Conservation (phyloP, 2,797 vertebrate genomes). For the Ateles fusciceps region DNA sequence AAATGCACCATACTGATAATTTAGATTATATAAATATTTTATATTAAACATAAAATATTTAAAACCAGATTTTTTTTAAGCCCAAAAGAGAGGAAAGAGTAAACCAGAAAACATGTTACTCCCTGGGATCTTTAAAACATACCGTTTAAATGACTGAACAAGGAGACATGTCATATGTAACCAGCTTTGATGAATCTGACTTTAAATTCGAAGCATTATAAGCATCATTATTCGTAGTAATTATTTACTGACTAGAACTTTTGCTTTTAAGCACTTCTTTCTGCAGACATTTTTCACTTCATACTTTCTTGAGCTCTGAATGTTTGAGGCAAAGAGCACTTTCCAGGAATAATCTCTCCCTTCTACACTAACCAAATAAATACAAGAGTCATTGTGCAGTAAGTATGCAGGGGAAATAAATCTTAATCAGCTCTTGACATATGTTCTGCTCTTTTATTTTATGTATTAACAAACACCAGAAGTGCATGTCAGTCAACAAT, state of each 20-base stretch:
- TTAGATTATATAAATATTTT: not conserved
- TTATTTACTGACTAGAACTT: not conserved
- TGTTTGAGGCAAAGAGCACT: not conserved
- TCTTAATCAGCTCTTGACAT: not conserved
- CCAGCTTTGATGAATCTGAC: not conserved
- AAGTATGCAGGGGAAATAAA: not conserved
- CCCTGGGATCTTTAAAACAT: not conserved
- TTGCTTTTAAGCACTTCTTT: not conserved
- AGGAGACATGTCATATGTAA: not conserved
- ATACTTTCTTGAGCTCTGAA: not conserved
- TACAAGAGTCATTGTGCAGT: not conserved
- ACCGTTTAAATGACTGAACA: not conserved
- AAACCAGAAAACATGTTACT: not conserved
- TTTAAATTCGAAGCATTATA: not conserved
- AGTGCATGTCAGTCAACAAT: not conserved
- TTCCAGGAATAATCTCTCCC: slow-evolving; percentile 12
- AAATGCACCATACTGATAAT: not conserved
- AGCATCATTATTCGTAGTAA: no score
- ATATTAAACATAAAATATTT: not conserved
- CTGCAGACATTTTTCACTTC: not conserved
- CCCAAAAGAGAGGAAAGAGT: not conserved
- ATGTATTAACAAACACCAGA: not conserved
- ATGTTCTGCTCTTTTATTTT: not conserved
- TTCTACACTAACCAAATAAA: not conserved
- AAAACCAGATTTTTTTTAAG: not conserved